Base-by-base conservation (phyloP, 2,797 vertebrate species). In the Pelochelys cantorii region DNA sequence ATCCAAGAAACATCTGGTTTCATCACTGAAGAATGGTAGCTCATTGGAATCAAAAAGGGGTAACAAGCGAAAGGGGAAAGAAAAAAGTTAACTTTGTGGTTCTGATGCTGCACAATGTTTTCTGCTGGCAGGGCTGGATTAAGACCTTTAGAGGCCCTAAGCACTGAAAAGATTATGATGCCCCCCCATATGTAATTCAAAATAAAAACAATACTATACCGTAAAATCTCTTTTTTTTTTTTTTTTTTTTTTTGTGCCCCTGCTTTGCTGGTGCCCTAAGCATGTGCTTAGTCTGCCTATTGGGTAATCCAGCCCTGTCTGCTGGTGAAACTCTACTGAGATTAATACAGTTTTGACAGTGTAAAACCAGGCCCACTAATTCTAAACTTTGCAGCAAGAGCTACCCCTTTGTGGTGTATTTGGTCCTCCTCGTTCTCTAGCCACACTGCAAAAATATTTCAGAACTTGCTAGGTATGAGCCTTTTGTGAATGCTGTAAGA, bases 401-500 rank as follows among this genome's bases (percentile, higher is more conserved):
- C n/a, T 31, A 94, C 93, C 83, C 31, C 56, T 93, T 95, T 93
- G 86, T 90, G 95, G 85, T 94, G 20, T 90, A 87, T 89, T 90
- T 89, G 87, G 86, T 92, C 87, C 90, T 88, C 75, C 90, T 71
- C 86, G 87, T 92, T 95, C 90, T 92, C 93, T 88, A 88, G 89
- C 94, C 93, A 91, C 11, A 0, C 31, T 0, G 91, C 85, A 48
- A 82, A 18, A 95, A 87, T 15, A 20, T 83, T 95, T 92, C 94
- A 88, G 94, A 90, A 88, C 42, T 56, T 94, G 91, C 95, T 93
- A 96, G 92, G 84, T 71, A 42, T 92, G 85, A 95, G 42, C 42
- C 42, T 48, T 9, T 48, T 48, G 42, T 48, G 91, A 65, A n/a
- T 8, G 15, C 31, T n/a, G 31, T 65, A 65, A n/a, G 62, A 34